Conservation (phyloP, 2,113 vertebrate genomes). For the Microtus oregoni region DNA sequence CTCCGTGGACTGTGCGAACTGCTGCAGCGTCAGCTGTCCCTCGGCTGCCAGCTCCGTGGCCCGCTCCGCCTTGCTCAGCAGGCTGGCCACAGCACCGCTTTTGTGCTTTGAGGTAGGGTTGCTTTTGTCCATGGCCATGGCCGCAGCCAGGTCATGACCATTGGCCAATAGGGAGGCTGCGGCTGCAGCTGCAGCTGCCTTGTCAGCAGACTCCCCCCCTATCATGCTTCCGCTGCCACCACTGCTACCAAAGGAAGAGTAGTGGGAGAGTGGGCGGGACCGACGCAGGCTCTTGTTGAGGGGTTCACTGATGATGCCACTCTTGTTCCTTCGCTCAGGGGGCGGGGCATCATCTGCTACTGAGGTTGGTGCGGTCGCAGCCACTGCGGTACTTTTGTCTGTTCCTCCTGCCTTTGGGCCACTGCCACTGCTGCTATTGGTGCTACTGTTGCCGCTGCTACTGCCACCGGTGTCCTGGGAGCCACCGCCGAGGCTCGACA, state of each 20-base stretch:
- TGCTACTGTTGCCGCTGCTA: slow-evolving; percentile 34
- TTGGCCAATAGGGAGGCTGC: slow-evolving; percentile 85
- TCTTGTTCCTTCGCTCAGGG: slow-evolving; percentile 95
- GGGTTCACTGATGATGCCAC: slow-evolving; percentile 98
- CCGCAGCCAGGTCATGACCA: slow-evolving; percentile 85
- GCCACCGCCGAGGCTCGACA: slow-evolving; percentile 92
- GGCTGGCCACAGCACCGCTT: slow-evolving; percentile 88
- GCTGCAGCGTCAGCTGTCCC: slow-evolving; percentile 97
- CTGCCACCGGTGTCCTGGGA: slow-evolving; percentile 89
- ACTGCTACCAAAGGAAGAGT: slow-evolving; percentile 93
- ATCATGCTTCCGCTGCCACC: slow-evolving; percentile 89
- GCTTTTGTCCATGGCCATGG: slow-evolving; percentile 90
- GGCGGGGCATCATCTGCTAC: slow-evolving; percentile 92
- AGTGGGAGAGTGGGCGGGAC: slow-evolving; percentile 97
- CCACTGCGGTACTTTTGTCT: slow-evolving; percentile 90
- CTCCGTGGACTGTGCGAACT: slow-evolving; percentile 98
- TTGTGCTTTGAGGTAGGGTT: slow-evolving; percentile 94
- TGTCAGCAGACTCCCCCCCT: slow-evolving; percentile 90
- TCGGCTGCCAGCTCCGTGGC: slow-evolving; percentile 95
- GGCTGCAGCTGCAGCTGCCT: slow-evolving; percentile 71
- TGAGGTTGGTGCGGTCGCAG: slow-evolving; percentile 88
- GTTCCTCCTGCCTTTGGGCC: slow-evolving; percentile 88
- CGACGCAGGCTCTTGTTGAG: slow-evolving; percentile 98
- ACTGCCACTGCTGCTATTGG: slow-evolving; percentile 5
- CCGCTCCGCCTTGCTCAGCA: slow-evolving; percentile 95